Percentiles rank a stretch among this genome's conserved stretches.
phyloP scores from a whole-genome alignment of 1,140 invertebrate genomes.

The Pygmarrhopalites habei region DNA sequence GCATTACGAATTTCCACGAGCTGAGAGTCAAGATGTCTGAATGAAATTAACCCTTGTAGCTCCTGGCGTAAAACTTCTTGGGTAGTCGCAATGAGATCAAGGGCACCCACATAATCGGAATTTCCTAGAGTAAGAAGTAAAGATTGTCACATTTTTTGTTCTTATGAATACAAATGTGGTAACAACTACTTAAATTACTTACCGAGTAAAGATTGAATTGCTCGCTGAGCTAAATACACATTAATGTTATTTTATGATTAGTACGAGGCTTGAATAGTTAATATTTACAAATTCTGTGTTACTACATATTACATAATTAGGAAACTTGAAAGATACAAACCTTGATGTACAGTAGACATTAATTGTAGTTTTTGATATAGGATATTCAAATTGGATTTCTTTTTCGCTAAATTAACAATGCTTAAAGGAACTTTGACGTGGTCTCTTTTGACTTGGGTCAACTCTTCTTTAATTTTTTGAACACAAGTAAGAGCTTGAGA shows the following conservation, averaged over 20 bases:
- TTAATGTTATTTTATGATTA: too few species aligned
- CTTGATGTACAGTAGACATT: slow-evolving; percentile 92
- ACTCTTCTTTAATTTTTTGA: slow-evolving; percentile 45
- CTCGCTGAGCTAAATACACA: slow-evolving; percentile 97
- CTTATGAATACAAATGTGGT: too few species aligned
- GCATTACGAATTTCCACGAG: slow-evolving; percentile 92
- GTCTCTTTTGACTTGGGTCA: slow-evolving; percentile 63
- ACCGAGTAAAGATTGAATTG: slow-evolving; percentile 87
- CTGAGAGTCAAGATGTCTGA: slow-evolving; percentile 39
- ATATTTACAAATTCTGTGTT: too few species aligned
- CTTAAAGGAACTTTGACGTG: slow-evolving; percentile 72
- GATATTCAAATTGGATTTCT: slow-evolving; percentile 47
- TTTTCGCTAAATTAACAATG: slow-evolving; percentile 54
- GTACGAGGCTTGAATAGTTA: too few species aligned
- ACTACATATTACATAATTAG: too few species aligned
- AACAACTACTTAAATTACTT: too few species aligned
- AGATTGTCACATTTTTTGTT: too few species aligned
- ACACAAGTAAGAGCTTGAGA: slow-evolving; percentile 27
- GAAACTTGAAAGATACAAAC: too few species aligned
- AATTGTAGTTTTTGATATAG: slow-evolving; percentile 64
- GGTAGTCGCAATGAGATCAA: slow-evolving; percentile 93
- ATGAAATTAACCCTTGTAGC: slow-evolving; percentile 35
- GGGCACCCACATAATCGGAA: slow-evolving; percentile 92
- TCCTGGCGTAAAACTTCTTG: slow-evolving; percentile 71
- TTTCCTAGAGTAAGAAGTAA: slow-evolving; percentile 88